Base-by-base conservation (phyloP, 2,113 vertebrate genomes). In the Rhegmatorhina hoffmannsi region DNA sequence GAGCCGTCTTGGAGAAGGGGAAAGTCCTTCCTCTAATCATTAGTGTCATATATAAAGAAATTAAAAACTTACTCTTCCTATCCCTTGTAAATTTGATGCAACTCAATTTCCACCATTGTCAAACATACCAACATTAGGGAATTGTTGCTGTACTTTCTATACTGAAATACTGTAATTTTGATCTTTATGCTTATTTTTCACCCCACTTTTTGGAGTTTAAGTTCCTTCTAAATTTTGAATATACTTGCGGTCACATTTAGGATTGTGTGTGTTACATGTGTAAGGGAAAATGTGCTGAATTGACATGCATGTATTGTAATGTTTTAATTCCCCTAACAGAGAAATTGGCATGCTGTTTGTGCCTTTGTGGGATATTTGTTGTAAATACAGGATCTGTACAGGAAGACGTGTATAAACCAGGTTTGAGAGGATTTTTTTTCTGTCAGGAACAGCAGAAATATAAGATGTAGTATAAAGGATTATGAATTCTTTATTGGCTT, bases 191-290 rank as follows among this genome's bases (percentile, higher is more conserved):
- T 55, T 4, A 0, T 11, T 92, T 85, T 78, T 44, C 7, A 7
- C 8, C 28, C 19, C 2, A 12, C 9, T 80, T 78, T 33, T 14
- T 46, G 18, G 26, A 33, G 16, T 46, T 66, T 21, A 40, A 81
- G 58, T 47, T 67, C 16, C 7, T 63, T 58, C 9, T 63, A 4
- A n/a, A 18, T n/a, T 66, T 77, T 68, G 6, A 2, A n/a, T 77
- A 3, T 47, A 17, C 9, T 75, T 0, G 0, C 34, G 21, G 7
- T 50, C 5, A 11, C 14, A 8, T 7, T 70, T 62, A 43, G 3
- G 14, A 3, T 64, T 78, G 25, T 63, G 8, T 40, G 10, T 70
- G 19, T 82, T 46, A 18, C 8, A 25, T 20, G 26, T 50, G 11
- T 59, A 86, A 79, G 28, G n/a, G 31, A 12, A 73, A 80, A 36